Conservation (phyloP, 2,888 invertebrate genomes). For the Himalopsyche japonica region DNA sequence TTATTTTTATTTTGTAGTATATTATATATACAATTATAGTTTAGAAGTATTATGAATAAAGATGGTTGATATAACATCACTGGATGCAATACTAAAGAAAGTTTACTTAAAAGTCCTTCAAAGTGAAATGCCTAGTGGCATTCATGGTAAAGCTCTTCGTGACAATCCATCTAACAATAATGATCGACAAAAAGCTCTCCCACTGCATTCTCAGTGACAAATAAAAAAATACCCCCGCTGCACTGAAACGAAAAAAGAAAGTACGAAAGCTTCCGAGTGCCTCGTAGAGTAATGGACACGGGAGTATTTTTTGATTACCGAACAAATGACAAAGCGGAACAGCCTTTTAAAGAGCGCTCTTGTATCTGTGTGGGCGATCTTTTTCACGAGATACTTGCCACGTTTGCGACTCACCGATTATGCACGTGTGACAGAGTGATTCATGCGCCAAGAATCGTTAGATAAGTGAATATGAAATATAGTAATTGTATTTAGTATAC, state of each 20-base stretch:
- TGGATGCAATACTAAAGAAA: no score
- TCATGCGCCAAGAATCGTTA: neutral
- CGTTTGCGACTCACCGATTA: neutral
- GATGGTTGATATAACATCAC: no score
- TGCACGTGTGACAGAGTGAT: neutral
- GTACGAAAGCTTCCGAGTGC: neutral
- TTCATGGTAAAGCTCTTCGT: neutral
- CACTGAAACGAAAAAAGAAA: neutral
- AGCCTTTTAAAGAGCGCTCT: neutral
- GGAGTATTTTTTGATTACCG: constrained; percentile 16
- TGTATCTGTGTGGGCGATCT: neutral
- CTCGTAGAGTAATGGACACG: constrained; percentile 2
- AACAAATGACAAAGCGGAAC: constrained; percentile 1
- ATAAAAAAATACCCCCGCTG: neutral
- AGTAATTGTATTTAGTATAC: neutral
- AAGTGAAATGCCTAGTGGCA: neutral
- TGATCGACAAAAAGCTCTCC: neutral
- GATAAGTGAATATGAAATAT: neutral
- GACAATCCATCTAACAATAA: neutral
- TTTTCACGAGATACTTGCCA: neutral
- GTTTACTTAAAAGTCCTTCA: no score
- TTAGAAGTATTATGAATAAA: no score
- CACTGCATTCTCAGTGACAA: neutral
- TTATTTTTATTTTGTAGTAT: no score
- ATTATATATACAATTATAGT: no score